Conservation (phyloP, 2,113 vertebrate genomes). For the Nothobranchius furzeri region DNA sequence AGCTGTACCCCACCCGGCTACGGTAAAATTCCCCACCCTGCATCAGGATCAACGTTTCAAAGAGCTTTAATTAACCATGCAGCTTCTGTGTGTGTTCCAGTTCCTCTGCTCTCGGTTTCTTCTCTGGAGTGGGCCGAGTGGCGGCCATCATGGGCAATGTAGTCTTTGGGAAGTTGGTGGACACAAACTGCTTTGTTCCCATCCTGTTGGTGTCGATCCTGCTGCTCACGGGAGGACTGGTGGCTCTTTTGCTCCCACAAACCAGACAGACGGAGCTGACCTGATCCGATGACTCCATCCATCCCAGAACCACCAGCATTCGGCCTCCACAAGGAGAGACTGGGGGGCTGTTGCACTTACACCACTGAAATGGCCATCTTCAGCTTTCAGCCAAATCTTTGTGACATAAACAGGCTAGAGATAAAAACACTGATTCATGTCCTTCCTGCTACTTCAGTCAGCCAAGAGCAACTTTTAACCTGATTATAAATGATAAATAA, state of each 20-base stretch:
- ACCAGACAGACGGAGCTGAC: conserved; percentile 73
- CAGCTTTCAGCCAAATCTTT: too few species aligned
- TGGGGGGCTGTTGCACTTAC: too few species aligned
- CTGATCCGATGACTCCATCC: conserved; percentile 33
- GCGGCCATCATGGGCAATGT: conserved; percentile 77
- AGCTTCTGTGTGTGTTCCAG: conserved; percentile 37
- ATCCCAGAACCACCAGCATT: neutral
- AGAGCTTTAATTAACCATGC: neutral
- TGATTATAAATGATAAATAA: too few species aligned
- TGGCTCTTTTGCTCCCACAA: conserved; percentile 68
- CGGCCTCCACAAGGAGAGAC: too few species aligned
- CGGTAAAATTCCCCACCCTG: conserved; percentile 46
- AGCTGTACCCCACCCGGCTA: conserved; percentile 79
- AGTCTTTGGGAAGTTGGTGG: conserved; percentile 76
- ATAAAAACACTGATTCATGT: too few species aligned
- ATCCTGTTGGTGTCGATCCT: conserved; percentile 74
- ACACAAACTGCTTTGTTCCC: conserved; percentile 73
- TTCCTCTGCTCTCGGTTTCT: conserved; percentile 80
- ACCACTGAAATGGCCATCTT: too few species aligned
- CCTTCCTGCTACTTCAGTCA: too few species aligned
- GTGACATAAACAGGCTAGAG: too few species aligned
- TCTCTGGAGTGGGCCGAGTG: conserved; percentile 76
- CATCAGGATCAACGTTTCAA: neutral
- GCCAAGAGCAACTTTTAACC: too few species aligned
- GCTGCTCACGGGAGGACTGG: conserved; percentile 71